Evolutionary conservation across 2,888 invertebrate genomes (phyloP).

Genomic region (Tetragonisca angustula): DNA sequence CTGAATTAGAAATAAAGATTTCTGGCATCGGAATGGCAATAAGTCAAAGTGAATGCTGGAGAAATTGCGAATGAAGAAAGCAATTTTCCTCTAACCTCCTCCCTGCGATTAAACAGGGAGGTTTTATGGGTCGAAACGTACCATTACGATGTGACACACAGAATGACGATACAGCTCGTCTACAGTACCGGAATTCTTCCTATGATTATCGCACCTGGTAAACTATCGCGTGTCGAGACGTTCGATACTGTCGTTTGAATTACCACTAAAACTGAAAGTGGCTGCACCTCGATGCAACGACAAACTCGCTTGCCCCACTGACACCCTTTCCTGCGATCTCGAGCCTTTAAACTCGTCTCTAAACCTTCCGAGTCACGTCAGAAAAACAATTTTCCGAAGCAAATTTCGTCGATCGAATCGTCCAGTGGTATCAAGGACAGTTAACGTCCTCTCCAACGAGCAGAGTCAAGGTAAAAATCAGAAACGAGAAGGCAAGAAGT

Average conservation of each 20-base stretch:
- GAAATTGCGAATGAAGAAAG: neutral
- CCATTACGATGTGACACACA: neutral
- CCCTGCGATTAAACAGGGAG: neutral
- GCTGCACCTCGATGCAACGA: constrained; percentile 1
- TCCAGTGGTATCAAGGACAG: neutral
- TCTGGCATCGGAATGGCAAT: neutral
- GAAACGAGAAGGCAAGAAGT: neutral
- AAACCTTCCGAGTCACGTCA: no score
- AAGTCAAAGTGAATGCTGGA: neutral
- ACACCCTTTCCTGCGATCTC: constrained; percentile 4
- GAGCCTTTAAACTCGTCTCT: neutral
- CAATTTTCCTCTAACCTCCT: neutral
- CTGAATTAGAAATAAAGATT: neutral
- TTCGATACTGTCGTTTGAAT: constrained; percentile 2
- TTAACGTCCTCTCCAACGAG: no score
- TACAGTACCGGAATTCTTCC: neutral
- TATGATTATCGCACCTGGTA: neutral
- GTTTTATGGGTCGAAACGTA: constrained; percentile 24
- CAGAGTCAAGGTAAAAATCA: neutral
- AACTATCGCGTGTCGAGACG: constrained; percentile 9
- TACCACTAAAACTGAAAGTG: constrained; percentile 49
- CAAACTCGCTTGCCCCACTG: constrained; percentile 18
- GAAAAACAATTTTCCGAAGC: neutral
- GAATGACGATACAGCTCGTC: no score
- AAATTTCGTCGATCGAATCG: neutral